Percentiles rank a stretch among this genome's conserved stretches.
These are phyloP conservation scores for Morbakka virulenta DNA, from an alignment of 30 jellyfish, hydroid and myxozoan species.

Conservation along the genomic window DNA sequence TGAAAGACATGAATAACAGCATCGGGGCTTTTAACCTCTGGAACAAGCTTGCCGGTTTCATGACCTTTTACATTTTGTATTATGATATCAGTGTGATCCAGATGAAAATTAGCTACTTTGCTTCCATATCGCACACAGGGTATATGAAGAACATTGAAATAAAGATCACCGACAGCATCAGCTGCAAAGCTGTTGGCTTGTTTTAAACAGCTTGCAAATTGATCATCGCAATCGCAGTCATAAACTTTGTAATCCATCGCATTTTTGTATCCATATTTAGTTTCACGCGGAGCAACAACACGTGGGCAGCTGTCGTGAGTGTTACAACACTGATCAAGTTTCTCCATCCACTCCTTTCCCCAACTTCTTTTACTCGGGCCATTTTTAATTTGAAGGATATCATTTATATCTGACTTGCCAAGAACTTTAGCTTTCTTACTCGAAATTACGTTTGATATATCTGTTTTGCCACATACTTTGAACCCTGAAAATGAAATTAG, in stretches of 20 bases:
- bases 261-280: slow-evolving; percentile 64
- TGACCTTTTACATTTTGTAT: background rate
- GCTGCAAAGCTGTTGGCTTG: slow-evolving; percentile 81
- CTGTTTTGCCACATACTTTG: no score
- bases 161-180: slow-evolving; percentile 92
- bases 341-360: slow-evolving; percentile 38
- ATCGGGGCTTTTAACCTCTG: no score
- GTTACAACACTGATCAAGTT: slow-evolving; percentile 65
- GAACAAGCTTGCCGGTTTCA: no score
- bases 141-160: slow-evolving; percentile 80
- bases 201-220: slow-evolving; percentile 76
- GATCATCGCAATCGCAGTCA: slow-evolving; percentile 95
- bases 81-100: background rate
- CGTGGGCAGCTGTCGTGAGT: slow-evolving; percentile 85
- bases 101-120: no score
- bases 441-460: no score
- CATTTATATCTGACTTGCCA: no score
- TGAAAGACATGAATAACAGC: no score
- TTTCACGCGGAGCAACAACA: slow-evolving; percentile 74
- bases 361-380: slow-evolving; percentile 50
- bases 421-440: no score
- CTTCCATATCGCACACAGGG: slow-evolving; percentile 53
- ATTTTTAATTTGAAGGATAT: background rate
- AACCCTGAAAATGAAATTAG: no score
- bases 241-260: slow-evolving; percentile 72